Conservation (phyloP, 2,797 vertebrate genomes). For the Paramormyrops hopkinsi region DNA sequence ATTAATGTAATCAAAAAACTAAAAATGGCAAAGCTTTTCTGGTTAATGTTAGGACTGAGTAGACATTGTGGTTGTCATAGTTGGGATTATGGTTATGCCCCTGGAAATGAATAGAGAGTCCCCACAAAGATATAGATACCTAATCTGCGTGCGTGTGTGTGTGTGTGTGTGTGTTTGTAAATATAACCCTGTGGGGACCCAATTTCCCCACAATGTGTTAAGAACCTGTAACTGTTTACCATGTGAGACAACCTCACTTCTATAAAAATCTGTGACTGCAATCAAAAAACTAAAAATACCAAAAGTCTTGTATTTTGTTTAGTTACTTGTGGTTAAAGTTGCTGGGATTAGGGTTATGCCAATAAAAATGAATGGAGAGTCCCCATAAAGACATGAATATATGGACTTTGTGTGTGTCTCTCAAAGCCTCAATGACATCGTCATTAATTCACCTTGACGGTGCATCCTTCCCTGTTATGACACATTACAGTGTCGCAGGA, state of each 20-base stretch:
- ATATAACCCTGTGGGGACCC: background rate
- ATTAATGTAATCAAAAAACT: background rate
- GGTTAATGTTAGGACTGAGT: background rate
- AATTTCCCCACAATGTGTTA: background rate
- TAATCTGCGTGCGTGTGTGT: background rate
- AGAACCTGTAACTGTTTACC: background rate
- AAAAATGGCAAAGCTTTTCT: background rate
- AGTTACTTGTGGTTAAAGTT: background rate
- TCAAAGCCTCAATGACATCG: background rate
- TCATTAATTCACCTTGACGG: background rate
- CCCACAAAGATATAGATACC: background rate
- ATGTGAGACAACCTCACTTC: background rate
- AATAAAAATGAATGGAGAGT: background rate
- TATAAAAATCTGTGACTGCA: background rate
- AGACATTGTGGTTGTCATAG: background rate
- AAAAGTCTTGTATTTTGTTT: background rate
- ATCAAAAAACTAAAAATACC: background rate
- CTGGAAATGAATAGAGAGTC: background rate
- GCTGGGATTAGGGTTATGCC: background rate
- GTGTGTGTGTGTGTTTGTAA: background rate
- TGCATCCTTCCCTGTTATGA: background rate
- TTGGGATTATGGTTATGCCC: background rate
- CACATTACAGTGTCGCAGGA: background rate
- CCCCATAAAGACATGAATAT: background rate
- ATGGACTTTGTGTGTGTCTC: background rate